Evolutionary conservation across 2,113 vertebrate genomes (phyloP).

Genomic region (Caretta caretta): DNA sequence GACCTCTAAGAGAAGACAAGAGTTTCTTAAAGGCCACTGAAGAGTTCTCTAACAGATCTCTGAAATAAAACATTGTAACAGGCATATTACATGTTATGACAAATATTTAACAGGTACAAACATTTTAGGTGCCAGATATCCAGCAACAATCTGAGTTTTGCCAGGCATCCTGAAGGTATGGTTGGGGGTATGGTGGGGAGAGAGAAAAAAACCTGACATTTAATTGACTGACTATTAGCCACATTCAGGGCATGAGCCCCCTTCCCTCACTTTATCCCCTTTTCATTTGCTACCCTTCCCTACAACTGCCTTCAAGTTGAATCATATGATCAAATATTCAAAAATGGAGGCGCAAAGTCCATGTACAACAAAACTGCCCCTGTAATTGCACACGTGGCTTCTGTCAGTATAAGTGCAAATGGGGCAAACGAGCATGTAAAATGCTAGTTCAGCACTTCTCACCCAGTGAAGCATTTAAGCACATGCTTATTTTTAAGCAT

Average conservation of each 20-base stretch:
- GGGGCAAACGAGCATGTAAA: neutral
- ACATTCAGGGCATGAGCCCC: neutral
- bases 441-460: neutral
- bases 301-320: neutral
- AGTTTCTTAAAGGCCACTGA: neutral
- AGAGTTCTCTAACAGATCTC: neutral
- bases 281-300: neutral
- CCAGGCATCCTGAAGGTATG: neutral
- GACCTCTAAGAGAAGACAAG: accelerated
- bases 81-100: neutral
- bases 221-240: neutral
- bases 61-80: neutral
- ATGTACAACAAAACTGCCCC: neutral
- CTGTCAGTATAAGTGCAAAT: neutral
- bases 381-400: neutral
- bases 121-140: neutral
- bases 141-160: neutral
- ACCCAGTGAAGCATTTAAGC: neutral
- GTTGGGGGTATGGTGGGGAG: neutral
- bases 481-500: neutral
- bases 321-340: neutral
- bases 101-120: neutral
- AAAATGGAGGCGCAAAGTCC: neutral
- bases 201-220: neutral
- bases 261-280: neutral